Evolutionary conservation across 2,797 vertebrate genomes (phyloP).

Genomic region (Rallus crepitans): DNA sequence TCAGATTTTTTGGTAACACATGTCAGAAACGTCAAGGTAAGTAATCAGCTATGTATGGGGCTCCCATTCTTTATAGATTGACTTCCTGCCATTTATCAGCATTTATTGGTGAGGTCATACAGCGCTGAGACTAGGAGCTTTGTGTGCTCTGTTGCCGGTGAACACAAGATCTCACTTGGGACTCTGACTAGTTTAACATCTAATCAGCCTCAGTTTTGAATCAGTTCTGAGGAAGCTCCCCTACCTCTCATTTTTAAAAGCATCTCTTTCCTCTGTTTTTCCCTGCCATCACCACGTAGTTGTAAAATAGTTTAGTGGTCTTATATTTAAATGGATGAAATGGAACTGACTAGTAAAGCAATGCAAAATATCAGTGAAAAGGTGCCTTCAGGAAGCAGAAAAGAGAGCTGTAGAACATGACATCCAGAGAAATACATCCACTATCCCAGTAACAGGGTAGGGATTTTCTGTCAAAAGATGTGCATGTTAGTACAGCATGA

Average conservation of each 20-base stretch:
- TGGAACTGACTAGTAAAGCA: background rate
- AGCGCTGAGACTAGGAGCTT: background rate
- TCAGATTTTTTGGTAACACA: slow-evolving; percentile 53
- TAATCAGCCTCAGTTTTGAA: background rate
- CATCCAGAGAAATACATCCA: background rate
- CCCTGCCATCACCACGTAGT: background rate
- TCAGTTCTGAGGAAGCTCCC: background rate
- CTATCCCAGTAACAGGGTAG: background rate
- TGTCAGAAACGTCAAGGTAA: slow-evolving; percentile 74
- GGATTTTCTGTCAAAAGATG: background rate
- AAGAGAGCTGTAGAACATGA: background rate
- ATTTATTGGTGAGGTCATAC: background rate
- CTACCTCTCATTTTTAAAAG: background rate
- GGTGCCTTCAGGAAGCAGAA: background rate
- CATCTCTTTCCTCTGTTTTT: background rate
- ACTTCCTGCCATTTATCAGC: background rate
- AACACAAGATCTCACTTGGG: background rate
- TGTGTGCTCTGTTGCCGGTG: background rate
- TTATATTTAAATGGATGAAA: background rate
- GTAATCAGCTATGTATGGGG: background rate
- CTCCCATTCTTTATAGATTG: background rate
- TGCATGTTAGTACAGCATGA: background rate
- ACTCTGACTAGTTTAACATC: background rate
- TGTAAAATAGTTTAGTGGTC: background rate
- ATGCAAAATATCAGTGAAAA: background rate